These are phyloP conservation scores for Acropternis orthonyx DNA, from an alignment of 2,797 vertebrate genomes.

Conservation along the genomic window DNA sequence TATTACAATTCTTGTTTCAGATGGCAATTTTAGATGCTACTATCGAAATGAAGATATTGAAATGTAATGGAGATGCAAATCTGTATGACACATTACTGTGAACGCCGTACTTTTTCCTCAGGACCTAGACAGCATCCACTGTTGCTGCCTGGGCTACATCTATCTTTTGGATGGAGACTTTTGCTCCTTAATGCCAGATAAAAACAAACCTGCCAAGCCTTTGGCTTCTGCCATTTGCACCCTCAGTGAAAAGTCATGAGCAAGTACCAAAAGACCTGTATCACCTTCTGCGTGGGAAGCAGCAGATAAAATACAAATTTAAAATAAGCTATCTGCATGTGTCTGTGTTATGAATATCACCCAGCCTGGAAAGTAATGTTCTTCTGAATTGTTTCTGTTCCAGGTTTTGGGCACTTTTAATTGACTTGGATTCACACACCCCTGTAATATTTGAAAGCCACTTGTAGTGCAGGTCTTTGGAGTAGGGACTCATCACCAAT, in stretches of 20 bases:
- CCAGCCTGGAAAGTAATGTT: not conserved
- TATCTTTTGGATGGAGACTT: not conserved
- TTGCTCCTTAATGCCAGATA: not conserved
- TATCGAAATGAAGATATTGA: not conserved
- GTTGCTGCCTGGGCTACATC: not conserved
- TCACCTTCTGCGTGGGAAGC: not conserved
- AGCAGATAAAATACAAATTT: not conserved
- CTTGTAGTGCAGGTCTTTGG: not conserved
- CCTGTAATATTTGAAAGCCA: not conserved
- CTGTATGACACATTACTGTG: not conserved
- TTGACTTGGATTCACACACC: not conserved
- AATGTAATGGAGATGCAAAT: not conserved
- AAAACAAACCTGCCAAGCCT: not conserved
- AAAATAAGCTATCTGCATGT: not conserved
- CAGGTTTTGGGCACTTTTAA: not conserved
- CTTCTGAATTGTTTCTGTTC: not conserved
- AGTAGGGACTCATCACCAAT: not conserved
- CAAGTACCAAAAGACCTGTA: not conserved
- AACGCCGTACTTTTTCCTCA: rapidly evolving
- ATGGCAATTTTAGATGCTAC: not conserved
- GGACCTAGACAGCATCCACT: not conserved
- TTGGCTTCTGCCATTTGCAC: not conserved
- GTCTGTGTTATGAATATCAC: not conserved
- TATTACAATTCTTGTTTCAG: not conserved
- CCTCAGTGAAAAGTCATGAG: not conserved